A percentile compares a stretch with the other conserved stretches of the same genome.
Evolutionary conservation across 1,140 invertebrate genomes (phyloP).

Genomic region (Sycobia sp.): DNA sequence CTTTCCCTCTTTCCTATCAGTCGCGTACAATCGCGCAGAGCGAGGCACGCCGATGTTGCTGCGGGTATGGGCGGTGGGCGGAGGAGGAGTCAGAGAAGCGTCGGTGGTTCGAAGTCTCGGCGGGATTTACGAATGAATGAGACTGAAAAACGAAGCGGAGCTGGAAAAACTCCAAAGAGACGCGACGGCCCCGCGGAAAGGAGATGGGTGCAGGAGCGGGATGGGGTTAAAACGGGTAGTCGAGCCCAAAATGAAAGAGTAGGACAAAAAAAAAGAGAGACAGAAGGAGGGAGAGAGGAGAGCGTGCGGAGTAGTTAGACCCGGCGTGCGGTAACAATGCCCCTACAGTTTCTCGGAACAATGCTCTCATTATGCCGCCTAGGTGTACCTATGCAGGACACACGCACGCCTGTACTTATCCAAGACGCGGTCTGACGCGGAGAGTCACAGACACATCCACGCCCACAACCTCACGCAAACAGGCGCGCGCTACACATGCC

Average conservation of each 20-base stretch:
- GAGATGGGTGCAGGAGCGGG: no score
- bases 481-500: no score
- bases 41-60: background rate
- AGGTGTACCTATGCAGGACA: slow-evolving; percentile 46
- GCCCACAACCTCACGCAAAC: background rate
- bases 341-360: slow-evolving; percentile 58
- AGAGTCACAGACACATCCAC: background rate
- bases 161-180: slow-evolving; percentile 21
- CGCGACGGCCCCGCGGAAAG: no score
- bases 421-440: background rate
- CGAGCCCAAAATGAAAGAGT: no score
- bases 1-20: background rate
- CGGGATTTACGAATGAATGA: slow-evolving; percentile 31
- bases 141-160: slow-evolving; percentile 15
- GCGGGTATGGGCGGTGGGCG: no score
- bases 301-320: slow-evolving; percentile 16
- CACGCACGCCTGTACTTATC: no score
- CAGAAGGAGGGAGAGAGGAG: background rate
- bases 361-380: slow-evolving; percentile 57
- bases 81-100: no score
- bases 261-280: no score
- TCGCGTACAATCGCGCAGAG: background rate
- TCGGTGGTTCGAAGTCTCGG: background rate
- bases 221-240: no score
- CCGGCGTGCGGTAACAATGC: slow-evolving; percentile 54